Evolutionary conservation across 2,888 invertebrate species (phyloP).

Genomic region (Tuta absoluta): DNA sequence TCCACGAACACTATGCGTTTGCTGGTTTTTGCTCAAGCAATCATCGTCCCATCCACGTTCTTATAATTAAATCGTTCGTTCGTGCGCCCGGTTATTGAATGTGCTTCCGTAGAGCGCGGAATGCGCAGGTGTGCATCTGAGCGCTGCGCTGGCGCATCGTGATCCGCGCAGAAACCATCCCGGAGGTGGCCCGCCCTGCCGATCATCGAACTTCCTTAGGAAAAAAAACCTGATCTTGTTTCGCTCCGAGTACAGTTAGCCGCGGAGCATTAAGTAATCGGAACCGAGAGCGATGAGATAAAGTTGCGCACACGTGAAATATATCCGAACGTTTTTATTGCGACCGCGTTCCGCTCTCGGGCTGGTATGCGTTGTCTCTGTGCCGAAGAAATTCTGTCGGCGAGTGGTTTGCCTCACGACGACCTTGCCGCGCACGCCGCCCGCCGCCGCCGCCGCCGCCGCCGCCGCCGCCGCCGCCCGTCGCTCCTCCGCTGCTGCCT

Average conservation of each 20-base stretch:
- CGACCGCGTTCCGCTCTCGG: slow-evolving; percentile 72
- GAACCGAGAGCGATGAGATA: slow-evolving; percentile 76
- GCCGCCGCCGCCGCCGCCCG: slow-evolving; percentile 54
- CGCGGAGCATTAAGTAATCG: slow-evolving; percentile 77
- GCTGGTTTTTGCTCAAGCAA: not conserved
- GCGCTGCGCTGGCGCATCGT: not conserved
- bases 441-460: slow-evolving; percentile 40
- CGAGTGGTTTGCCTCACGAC: slow-evolving; percentile 79
- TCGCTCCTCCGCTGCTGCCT: slow-evolving; percentile 40
- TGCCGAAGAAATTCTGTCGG: slow-evolving; percentile 74
- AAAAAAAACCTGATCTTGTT: slow-evolving; percentile 77
- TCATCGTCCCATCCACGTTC: not conserved
- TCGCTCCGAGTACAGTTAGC: slow-evolving; percentile 76
- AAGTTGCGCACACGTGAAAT: slow-evolving; percentile 81
- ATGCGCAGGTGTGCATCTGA: slow-evolving; percentile 13
- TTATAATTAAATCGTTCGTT: not conserved
- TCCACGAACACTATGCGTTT: not conserved
- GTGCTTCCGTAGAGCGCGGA: slow-evolving; percentile 3
- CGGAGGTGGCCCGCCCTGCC: slow-evolving; percentile 55
- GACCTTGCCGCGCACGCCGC: slow-evolving; percentile 70
- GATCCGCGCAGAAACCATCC: slow-evolving; percentile 48
- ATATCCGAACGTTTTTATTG: slow-evolving; percentile 78
- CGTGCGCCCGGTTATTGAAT: slow-evolving; percentile 3
- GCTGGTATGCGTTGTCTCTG: slow-evolving; percentile 72
- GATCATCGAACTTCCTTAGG: slow-evolving; percentile 72